These are phyloP conservation scores for Melanerpes aurifrons DNA, from an alignment of 2,113 vertebrate species.

Conservation along the genomic window DNA sequence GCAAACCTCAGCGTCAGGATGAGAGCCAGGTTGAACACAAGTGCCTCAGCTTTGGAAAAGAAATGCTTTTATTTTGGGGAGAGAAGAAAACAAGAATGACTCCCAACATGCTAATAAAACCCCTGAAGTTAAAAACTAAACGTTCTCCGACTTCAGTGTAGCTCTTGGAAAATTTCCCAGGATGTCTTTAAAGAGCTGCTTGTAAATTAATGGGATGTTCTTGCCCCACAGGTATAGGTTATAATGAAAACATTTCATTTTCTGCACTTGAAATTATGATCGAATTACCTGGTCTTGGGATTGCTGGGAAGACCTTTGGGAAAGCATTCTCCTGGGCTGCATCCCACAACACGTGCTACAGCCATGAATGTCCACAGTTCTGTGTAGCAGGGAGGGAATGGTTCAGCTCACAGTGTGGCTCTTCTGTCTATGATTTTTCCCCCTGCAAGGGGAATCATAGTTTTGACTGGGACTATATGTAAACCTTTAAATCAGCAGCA, in stretches of 20 bases:
- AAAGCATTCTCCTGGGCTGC: background rate
- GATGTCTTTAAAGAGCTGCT: background rate
- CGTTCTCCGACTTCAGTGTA: background rate
- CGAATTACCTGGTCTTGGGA: background rate
- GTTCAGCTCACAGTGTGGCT: background rate
- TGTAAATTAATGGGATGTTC: background rate
- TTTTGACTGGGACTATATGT: background rate
- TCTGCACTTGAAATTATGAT: background rate
- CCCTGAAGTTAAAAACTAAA: background rate
- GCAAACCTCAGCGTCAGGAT: background rate
- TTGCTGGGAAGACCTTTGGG: background rate
- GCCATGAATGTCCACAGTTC: fast-evolving
- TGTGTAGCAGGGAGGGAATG: background rate
- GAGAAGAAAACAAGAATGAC: background rate
- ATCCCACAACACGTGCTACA: fast-evolving
- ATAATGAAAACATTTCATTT: slow-evolving; percentile 13
- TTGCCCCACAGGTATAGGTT: background rate
- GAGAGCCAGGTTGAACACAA: background rate
- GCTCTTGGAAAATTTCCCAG: slow-evolving; percentile 7
- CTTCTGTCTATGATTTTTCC: background rate
- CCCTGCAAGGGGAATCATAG: background rate
- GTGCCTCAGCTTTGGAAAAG: background rate
- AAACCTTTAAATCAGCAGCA: background rate
- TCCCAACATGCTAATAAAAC: background rate
- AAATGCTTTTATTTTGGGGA: background rate